Base-by-base conservation (phyloP, 2,797 vertebrate species). In the Lepidocolaptes lacrymiger region DNA sequence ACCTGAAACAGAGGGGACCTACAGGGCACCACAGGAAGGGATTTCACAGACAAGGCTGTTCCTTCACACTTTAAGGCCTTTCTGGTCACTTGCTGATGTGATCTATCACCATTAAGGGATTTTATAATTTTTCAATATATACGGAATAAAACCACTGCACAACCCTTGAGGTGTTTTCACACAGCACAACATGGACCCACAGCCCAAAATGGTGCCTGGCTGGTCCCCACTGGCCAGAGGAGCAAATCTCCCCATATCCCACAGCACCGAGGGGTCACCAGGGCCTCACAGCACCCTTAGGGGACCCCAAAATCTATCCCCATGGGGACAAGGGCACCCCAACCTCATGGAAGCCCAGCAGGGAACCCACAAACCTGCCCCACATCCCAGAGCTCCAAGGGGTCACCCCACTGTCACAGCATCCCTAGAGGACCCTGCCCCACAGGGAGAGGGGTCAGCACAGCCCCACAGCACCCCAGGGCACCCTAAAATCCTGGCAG, bases 281-380 rank as follows among this genome's bases (percentile, higher is more conserved):
- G 19, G 44, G 14, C 44, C 14, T 44, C 55, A 17, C 0, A 28
- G 28, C 69, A 63, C 19, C 26, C 49, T 44, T 2, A 27, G n/a
- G 34, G 9, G 8, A 39, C 37, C n/a, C 43, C 7, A 20, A 66
- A 85, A 63, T 8, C 26, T 59, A 56, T 9, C 23, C 14, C 39
- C n/a, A 19, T 1, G 7, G 67, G 17, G 12, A 52, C 14, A 37
- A 22, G 44, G 2, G 17, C 22, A 66, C 30, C 14, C 27, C 44
- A 61, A 27, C 23, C 18, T 32, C 49, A 46, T 0, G 2, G 23
- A 49, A 11, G 1, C 10, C 22, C 9, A 6, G 13, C 20, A 19
- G 10, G 5, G 7, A 28, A 81, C 9, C 23, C 58, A 71, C 10
- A 62, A 32, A 28, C 34, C 39, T 46, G 34, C 36, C 37, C 26